Base-by-base conservation (phyloP, 2,888 invertebrate genomes). In the Carabus problematicus region DNA sequence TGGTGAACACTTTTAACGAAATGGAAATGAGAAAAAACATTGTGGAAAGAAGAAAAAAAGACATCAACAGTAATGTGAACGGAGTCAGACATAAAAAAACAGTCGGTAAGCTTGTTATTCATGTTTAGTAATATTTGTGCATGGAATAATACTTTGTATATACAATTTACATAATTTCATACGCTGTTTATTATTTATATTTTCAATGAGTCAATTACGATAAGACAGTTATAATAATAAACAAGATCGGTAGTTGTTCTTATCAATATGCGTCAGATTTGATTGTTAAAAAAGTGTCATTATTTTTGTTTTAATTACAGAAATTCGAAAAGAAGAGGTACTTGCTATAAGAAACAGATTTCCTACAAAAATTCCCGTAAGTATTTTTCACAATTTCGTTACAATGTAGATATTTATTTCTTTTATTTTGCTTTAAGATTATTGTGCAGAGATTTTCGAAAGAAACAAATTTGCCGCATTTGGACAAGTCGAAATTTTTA, bases 401-500 rank as follows among this genome's bases (percentile, higher is more conserved):
- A 54, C 6, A 8, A 66, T 19, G 41, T 42, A 54, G 29, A 40
- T 14, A 7, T 52, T 52, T 47, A 7, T 59, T 59, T 43, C 19
- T 45, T 62, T 8, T 45, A n/a, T 45, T 45, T 29, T 29, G 29
- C 6, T 29, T 29, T 3, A 72, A 94, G 90, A 87, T 95, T 71
- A 92, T 95, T 76, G 91, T 95, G 47, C 93, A 94, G 81, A 85
- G 91, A 77, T 94, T 90, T 78, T 85, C 87, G 75, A 93, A 91
- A 78, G 95, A 95, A 81, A 88, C 86, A 74, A 86, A 85, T 73
- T 83, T 95, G 71, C 94, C 94, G 8, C 80, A 87, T 11, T 79
- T 95, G 79, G 93, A 93, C 79, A 95, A 94, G 83, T 88, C 90
- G 0, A 95, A 95, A 81, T 95, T 93, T 82, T 82, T 95, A 76